Evolutionary conservation across 1,140 invertebrate genomes (phyloP).

Genomic region (Calosoma granatense): DNA sequence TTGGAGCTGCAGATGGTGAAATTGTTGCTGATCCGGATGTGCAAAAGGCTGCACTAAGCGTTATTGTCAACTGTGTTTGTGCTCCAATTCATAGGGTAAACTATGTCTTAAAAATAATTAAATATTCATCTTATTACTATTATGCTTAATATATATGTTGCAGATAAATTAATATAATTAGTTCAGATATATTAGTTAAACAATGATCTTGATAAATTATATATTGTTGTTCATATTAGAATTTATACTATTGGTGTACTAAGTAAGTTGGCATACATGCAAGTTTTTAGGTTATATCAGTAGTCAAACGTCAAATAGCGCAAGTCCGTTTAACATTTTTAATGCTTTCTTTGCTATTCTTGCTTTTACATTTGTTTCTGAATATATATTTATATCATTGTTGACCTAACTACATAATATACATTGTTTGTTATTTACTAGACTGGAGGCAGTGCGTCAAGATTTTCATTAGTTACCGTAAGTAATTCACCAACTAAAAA

Average conservation of each 20-base stretch:
- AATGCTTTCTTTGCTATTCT: too few species aligned
- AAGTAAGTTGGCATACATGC: too few species aligned
- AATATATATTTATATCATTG: too few species aligned
- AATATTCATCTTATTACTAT: slow-evolving; percentile 5
- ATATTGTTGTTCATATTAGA: too few species aligned
- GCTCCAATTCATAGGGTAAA: slow-evolving; percentile 73
- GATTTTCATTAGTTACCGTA: slow-evolving; percentile 44
- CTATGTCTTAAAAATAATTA: slow-evolving; percentile 17
- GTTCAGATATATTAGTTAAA: slow-evolving; percentile 2
- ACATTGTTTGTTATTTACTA: too few species aligned
- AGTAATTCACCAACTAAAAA: slow-evolving; percentile 62
- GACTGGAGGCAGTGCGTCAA: slow-evolving; percentile 50
- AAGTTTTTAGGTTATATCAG: too few species aligned
- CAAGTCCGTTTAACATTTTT: too few species aligned
- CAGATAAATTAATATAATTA: neutral
- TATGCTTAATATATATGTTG: neutral
- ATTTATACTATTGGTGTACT: too few species aligned
- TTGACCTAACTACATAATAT: too few species aligned
- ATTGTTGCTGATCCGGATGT: slow-evolving; percentile 83
- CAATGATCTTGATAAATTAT: too few species aligned
- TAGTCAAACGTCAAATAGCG: too few species aligned
- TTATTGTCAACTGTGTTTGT: slow-evolving; percentile 88
- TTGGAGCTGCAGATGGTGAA: slow-evolving; percentile 83
- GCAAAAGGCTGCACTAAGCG: slow-evolving; percentile 76
- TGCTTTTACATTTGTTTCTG: too few species aligned